These are phyloP conservation scores for Amphiprion clarkii DNA, from an alignment of 2,797 vertebrate genomes.

Conservation along the genomic window DNA sequence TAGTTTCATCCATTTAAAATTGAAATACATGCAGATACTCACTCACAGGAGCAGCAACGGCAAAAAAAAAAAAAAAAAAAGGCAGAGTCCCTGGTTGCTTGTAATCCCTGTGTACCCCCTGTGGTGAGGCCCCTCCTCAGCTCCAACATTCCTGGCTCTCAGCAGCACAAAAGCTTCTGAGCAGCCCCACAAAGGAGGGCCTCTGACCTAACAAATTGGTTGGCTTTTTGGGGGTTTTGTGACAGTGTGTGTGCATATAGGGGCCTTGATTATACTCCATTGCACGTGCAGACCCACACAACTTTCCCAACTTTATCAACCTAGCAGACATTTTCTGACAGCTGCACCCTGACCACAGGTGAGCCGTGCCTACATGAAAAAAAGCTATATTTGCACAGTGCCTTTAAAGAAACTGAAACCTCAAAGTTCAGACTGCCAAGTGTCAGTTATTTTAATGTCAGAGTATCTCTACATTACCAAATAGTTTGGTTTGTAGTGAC, in stretches of 20 bases:
- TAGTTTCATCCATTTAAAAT: not conserved
- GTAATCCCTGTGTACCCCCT: conserved; percentile 96
- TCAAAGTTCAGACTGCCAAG: no score
- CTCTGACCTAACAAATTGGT: conserved; percentile 71
- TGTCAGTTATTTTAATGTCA: no score
- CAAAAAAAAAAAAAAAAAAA: not conserved
- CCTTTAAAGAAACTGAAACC: no score
- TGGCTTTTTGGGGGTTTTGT: not conserved
- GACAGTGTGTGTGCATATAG: not conserved
- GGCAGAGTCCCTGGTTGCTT: conserved; percentile 99
- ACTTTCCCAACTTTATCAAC: no score
- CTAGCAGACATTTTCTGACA: no score
- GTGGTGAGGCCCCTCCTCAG: conserved; percentile 90
- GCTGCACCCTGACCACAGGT: no score
- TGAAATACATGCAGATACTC: not conserved
- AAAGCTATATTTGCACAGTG: no score
- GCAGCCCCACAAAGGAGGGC: conserved; percentile 87
- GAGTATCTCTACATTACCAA: no score
- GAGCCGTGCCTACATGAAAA: no score
- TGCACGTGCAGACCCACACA: no score
- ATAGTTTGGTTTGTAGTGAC: no score
- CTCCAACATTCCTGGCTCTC: conserved; percentile 95
- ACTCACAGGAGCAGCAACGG: not conserved
- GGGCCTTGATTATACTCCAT: not conserved
- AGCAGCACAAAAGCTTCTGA: conserved; percentile 92